phyloP scores from a whole-genome alignment of 2,888 invertebrate genomes.

The Drosophila percnosoma region DNA sequence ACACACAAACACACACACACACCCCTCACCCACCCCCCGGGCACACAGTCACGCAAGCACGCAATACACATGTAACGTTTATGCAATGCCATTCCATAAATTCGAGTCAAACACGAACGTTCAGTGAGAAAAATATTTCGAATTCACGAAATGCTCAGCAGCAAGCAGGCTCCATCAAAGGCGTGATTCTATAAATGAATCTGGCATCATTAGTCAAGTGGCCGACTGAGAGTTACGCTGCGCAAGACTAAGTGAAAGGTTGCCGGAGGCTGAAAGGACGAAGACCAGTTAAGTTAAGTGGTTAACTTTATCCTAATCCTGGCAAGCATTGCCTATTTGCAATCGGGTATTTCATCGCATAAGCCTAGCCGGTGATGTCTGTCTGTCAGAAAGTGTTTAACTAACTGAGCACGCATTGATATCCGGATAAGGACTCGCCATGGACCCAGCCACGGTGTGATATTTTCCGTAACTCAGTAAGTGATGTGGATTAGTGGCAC shows the following conservation, averaged over 20 bases:
- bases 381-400: neutral
- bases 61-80: slow-evolving; percentile 6
- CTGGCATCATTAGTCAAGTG: neutral
- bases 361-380: neutral
- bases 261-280: neutral
- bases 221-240: neutral
- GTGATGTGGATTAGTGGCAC: slow-evolving; percentile 59
- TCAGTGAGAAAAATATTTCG: neutral
- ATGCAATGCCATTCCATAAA: slow-evolving; percentile 5
- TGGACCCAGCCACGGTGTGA: slow-evolving; percentile 42
- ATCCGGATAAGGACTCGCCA: neutral
- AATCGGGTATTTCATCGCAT: neutral
- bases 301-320: neutral
- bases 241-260: neutral
- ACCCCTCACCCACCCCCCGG: neutral
- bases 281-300: neutral
- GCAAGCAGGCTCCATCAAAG: neutral
- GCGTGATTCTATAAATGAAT: neutral
- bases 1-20: slow-evolving; percentile 7
- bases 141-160: neutral
- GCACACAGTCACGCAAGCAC: slow-evolving; percentile 3
- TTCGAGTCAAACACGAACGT: neutral
- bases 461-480: slow-evolving; percentile 55
- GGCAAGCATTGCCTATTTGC: neutral
- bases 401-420: neutral